Percentiles rank a stretch among this genome's conserved stretches.
Evolutionary conservation across 2,113 vertebrate species (phyloP).

Genomic region (Rattus rattus): DNA sequence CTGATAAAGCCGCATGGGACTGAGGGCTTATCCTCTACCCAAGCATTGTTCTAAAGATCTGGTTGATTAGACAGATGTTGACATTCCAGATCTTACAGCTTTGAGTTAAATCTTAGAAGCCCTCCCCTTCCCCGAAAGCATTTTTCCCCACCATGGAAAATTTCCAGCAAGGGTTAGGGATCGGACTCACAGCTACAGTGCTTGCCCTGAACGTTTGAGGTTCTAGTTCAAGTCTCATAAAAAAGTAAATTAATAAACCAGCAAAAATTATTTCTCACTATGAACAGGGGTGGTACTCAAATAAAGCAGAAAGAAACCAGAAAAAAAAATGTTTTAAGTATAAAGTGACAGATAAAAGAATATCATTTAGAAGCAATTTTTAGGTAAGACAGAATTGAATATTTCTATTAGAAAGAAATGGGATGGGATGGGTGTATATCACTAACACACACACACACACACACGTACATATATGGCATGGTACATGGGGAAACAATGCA

Average conservation of each 20-base stretch:
- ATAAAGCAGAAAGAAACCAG: not conserved
- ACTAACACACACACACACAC: not conserved
- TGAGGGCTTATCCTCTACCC: slow-evolving; percentile 73
- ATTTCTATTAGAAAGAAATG: not conserved
- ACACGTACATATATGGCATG: too few species aligned
- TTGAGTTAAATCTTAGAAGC: slow-evolving; percentile 72
- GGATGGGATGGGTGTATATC: not conserved
- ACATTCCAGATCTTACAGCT: slow-evolving; percentile 76
- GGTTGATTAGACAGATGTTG: slow-evolving; percentile 85
- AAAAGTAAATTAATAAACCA: not conserved
- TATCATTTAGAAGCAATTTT: not conserved
- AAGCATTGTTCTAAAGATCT: slow-evolving; percentile 78
- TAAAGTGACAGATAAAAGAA: not conserved
- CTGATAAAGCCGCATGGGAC: slow-evolving; percentile 73
- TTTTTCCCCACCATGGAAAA: slow-evolving; percentile 42
- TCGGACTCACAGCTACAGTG: not conserved
- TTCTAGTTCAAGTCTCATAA: too few species aligned
- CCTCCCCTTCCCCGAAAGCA: slow-evolving; percentile 19
- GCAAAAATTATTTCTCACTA: slow-evolving; percentile 29
- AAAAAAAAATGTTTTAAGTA: not conserved
- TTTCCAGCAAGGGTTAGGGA: not conserved
- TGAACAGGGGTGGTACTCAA: not conserved
- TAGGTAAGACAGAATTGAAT: slow-evolving; percentile 6
- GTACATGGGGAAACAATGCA: not conserved
- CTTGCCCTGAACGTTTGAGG: not conserved